Conservation (phyloP, 2,888 invertebrate genomes). For the Tetranychus truncatus region DNA sequence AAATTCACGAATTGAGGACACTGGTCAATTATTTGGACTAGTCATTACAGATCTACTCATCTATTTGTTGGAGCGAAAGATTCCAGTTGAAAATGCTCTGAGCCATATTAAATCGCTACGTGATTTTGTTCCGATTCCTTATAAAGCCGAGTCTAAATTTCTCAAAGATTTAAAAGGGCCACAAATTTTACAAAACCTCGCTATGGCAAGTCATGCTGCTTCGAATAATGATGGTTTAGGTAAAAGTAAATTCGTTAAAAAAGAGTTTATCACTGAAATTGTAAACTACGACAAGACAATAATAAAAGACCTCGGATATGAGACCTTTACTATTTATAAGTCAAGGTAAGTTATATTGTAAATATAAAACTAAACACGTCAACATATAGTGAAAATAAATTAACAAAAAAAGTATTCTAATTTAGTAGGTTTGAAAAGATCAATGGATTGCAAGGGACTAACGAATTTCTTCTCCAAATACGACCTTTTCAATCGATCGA, state of each 20-base stretch:
- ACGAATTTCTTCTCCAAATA: background rate
- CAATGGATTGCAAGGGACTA: background rate
- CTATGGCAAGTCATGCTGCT: background rate
- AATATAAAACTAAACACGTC: background rate
- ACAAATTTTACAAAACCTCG: background rate
- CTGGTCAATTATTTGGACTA: constrained; percentile 57
- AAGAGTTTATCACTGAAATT: background rate
- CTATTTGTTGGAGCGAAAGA: constrained; percentile 54
- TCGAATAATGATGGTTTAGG: background rate
- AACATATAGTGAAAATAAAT: background rate
- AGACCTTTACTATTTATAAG: background rate
- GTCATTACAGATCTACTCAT: constrained; percentile 73
- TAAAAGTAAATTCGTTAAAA: background rate
- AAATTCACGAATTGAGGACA: constrained; percentile 41
- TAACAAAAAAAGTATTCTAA: background rate
- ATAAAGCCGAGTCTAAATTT: background rate
- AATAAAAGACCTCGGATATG: background rate
- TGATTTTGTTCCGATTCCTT: constrained; percentile 55
- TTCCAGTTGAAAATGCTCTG: constrained; percentile 45
- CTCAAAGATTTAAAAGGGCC: background rate
- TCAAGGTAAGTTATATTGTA: background rate
- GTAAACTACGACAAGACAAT: background rate
- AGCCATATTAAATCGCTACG: constrained; percentile 49
- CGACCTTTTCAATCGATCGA: background rate
- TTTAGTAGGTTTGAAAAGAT: background rate